A percentile compares a stretch with the other conserved stretches of the same genome.
Evolutionary conservation across 2,888 invertebrate genomes (phyloP).

Genomic region (Strigamia maritima): DNA sequence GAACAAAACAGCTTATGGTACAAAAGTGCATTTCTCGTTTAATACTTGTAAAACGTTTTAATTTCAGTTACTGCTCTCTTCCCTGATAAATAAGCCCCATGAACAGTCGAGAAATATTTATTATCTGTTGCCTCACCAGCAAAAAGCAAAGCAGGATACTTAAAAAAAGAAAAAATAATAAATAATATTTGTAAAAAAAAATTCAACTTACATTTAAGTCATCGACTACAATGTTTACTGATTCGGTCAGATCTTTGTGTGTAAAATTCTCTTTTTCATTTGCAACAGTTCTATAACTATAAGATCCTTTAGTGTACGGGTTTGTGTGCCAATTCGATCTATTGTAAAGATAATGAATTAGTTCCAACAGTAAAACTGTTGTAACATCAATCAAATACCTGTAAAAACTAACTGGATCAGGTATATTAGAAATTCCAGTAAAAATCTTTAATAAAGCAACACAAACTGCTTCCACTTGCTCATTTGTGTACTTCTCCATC

Average conservation of each 20-base stretch:
- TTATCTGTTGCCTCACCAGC: constrained; percentile 65
- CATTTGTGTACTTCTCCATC: constrained; percentile 62
- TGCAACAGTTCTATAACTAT: constrained; percentile 61
- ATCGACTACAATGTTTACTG: constrained; percentile 52
- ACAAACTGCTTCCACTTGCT: constrained; percentile 58
- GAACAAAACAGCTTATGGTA: too few species aligned
- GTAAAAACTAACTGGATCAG: constrained; percentile 54
- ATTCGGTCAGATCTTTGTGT: constrained; percentile 59
- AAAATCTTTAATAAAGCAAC: constrained; percentile 59
- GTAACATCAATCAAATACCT: constrained; percentile 49
- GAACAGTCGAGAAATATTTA: constrained; percentile 63
- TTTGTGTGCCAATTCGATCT: constrained; percentile 71
- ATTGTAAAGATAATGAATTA: constrained; percentile 44
- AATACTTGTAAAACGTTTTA: constrained; percentile 34
- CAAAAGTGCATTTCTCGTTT: too few species aligned
- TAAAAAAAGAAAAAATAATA: constrained; percentile 26
- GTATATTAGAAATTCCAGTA: constrained; percentile 55
- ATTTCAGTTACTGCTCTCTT: constrained; percentile 45
- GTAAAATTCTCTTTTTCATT: constrained; percentile 58
- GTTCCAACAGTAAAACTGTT: neutral
- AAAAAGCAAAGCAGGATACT: constrained; percentile 58
- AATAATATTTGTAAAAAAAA: neutral
- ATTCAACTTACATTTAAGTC: constrained; percentile 42
- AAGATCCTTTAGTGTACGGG: constrained; percentile 68
- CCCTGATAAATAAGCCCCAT: constrained; percentile 61